A percentile compares a stretch with the other conserved stretches of the same genome.
phyloP scores from a whole-genome alignment of 2,113 vertebrate genomes.

The Salminus brasiliensis region DNA sequence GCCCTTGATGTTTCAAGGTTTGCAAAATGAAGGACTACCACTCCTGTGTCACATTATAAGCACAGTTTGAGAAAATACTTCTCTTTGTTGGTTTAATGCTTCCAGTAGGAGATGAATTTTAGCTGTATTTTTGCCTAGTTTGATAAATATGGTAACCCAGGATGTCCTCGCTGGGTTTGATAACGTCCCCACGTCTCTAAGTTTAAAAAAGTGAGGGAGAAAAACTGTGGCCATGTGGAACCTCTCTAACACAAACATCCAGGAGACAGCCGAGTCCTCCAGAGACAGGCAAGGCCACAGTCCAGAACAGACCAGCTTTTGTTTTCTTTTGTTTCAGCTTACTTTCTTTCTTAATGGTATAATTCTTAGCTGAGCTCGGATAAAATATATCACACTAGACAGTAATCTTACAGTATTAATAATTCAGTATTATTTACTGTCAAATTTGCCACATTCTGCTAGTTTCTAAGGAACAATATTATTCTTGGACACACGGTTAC shows the following conservation, averaged over 20 bases:
- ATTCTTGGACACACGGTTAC: slow-evolving; percentile 18
- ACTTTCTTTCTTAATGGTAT: not conserved
- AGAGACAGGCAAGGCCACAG: slow-evolving; percentile 5
- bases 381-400: not conserved
- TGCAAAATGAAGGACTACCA: no score
- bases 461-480: slow-evolving; percentile 23
- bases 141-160: no score
- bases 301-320: not conserved
- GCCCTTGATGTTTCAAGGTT: no score
- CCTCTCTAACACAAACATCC: not conserved
- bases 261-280: no score
- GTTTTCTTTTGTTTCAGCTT: not conserved
- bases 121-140: no score
- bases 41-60: no score
- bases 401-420: no score
- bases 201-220: not conserved
- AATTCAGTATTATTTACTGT: not conserved
- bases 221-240: not conserved
- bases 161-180: not conserved
- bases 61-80: no score
- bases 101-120: no score
- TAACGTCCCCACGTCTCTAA: no score
- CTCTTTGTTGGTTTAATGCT: no score
- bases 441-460: not conserved
- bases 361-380: not conserved